Base-by-base conservation (phyloP, 1,140 invertebrate species). In the Conus ventricosus region DNA sequence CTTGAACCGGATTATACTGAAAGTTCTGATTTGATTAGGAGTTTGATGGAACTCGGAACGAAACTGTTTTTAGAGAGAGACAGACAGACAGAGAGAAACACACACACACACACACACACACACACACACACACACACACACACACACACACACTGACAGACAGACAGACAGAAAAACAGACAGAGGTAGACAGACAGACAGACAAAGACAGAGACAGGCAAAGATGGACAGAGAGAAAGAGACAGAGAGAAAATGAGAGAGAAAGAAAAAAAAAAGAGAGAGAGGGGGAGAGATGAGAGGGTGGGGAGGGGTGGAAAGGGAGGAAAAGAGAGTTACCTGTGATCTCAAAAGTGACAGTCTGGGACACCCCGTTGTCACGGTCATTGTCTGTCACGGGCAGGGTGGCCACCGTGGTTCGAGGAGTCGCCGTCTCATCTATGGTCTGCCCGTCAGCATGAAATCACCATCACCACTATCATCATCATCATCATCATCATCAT, bases 381-480 rank as follows among this genome's bases (percentile, higher is more conserved):
- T 90, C 89, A 0, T 76, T 84, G n/a, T 91, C 90, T 27, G 89
- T 71, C 10, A 39, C 84, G 3, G 63, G 39, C 0, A 92, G 83
- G 20, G 84, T 85, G 27, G 88, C 85, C 54, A 92, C 87, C 54
- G 83, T 87, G 3, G 88, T 87, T 25, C 91, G 91, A 2, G 39
- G 7, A 0, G 39, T 13, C 13, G 53, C 84, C 7, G 63, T 63
- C 67, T 85, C 84, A 8, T 60, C 84, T n/a, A 75, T 15, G 25
- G 23, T 51, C 84, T 85, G 20, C 57, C n/a, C 83, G 23, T 75
- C 71, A 75, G 8, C 71, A 75, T 75, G 20, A n/a, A n/a, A 75
- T 75, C 71, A 75, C 23, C 71, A 75, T 75, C 71, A 75, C n/a
- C 71, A 23, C 23, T 23, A 23, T 4, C 71, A 23, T 8, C 71